Base-by-base conservation (phyloP, 2,113 vertebrate species). In the Leptosomus discolor region DNA sequence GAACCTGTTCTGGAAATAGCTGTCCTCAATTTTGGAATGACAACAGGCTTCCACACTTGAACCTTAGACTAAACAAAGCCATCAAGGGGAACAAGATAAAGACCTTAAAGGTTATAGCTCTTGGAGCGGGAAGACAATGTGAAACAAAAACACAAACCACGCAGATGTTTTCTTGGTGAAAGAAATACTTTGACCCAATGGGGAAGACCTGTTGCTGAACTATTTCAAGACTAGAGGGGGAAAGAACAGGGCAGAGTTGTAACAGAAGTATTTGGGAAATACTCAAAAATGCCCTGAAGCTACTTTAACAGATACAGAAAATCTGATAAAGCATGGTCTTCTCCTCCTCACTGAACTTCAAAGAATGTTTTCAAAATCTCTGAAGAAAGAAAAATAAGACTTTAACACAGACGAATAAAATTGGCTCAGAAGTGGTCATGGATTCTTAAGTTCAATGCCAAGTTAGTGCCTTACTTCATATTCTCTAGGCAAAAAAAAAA, bases 1-100 rank as follows among this genome's bases (percentile, higher is more conserved):
- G 65, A 96, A 95, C 94, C 48, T 75, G 95, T 92, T 87, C 65
- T 32, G 57, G 29, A 88, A 93, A 88, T 64, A 85, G 76, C 69
- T 65, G 43, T 16, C 65, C 53, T 92, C 60, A 69, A 45, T 32
- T 78, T 84, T 67, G 27, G 51, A 96, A 94, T 50, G 77, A 82
- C 81, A 93, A 73, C 36, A 94, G 48, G 51, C 64, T 94, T 97
- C 85, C 61, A 73, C 46, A 43, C 11, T 56, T 90, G 92, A 94
- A 80, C 58, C 32, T 96, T 48, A 92, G 63, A 93, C 71, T 69
- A 96, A 96, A 92, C n/a, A 90, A 95, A 88, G 86, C 29, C 57
- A 87, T 71, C 48, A 64, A 87, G 65, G 83, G 43, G n/a, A 90
- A 83, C 30, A 87, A 64, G 58, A 70, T 45, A 92, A n/a, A 90